Conservation (phyloP, 92 coral and sea anemone genomes). For the Epizoanthus scotinus region DNA sequence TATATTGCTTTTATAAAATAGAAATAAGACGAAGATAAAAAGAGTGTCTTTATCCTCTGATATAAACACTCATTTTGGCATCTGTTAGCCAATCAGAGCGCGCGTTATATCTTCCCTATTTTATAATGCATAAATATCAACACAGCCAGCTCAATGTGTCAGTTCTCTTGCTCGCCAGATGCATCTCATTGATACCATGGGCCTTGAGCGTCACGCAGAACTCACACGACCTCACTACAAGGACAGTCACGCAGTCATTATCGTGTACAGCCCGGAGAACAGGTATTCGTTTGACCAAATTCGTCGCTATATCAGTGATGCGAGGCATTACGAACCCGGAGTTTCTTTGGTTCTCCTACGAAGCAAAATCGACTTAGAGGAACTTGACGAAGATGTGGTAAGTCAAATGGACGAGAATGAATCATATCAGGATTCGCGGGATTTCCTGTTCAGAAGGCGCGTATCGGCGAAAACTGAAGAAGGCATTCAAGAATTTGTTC, state of each 20-base stretch:
- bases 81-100: no score
- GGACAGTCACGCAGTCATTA: constrained; percentile 67
- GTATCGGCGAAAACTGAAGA: constrained; percentile 80
- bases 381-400: constrained; percentile 44
- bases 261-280: constrained; percentile 73
- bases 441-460: constrained; percentile 42
- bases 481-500: constrained; percentile 67
- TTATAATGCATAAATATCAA: no score
- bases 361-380: constrained; percentile 80
- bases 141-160: neutral
- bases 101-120: no score
- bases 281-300: constrained; percentile 47
- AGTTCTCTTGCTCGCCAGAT: constrained; percentile 56
- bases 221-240: constrained; percentile 75
- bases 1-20: no score
- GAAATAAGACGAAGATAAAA: no score
- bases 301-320: neutral
- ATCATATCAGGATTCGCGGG: constrained; percentile 8
- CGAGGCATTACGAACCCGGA: constrained; percentile 57
- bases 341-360: constrained; percentile 61
- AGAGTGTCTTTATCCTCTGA: no score
- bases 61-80: no score
- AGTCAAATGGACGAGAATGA: constrained; percentile 26
- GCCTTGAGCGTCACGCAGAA: constrained; percentile 62
- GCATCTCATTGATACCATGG: constrained; percentile 77